These are phyloP conservation scores for Naja naja DNA, from an alignment of 2,113 vertebrate genomes.

Conservation along the genomic window DNA sequence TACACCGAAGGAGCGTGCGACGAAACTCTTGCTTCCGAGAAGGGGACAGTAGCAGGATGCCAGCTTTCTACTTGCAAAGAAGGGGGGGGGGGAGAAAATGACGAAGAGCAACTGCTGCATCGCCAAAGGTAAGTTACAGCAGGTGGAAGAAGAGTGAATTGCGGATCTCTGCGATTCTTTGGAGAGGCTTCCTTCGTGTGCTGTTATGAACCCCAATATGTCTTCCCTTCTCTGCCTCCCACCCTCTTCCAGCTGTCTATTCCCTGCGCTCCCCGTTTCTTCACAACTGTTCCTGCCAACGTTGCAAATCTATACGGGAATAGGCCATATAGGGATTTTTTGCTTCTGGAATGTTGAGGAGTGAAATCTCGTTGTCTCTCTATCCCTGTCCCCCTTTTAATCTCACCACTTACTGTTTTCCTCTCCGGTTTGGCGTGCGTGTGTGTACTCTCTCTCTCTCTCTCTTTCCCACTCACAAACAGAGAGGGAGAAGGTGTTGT, in stretches of 20 bases:
- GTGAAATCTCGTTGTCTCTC: background rate
- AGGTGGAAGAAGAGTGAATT: background rate
- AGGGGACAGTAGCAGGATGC: background rate
- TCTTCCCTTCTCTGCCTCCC: slow-evolving; percentile 1
- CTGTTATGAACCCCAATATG: slow-evolving; percentile 15
- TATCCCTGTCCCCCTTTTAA: too few relatives aligned
- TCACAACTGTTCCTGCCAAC: slow-evolving; percentile 16
- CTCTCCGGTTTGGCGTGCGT: too few relatives aligned
- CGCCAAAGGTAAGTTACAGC: background rate
- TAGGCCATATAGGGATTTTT: background rate
- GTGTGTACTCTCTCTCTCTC: too few relatives aligned
- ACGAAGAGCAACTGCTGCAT: background rate
- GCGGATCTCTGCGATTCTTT: background rate
- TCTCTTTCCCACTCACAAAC: too few relatives aligned
- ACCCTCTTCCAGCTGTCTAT: slow-evolving; percentile 16
- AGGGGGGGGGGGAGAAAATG: background rate
- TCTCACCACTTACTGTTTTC: too few relatives aligned
- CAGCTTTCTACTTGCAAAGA: slow-evolving; percentile 29
- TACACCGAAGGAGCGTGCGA: slow-evolving; percentile 5
- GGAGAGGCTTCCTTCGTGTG: background rate
- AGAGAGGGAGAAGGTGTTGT: too few relatives aligned
- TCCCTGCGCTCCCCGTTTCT: slow-evolving; percentile 10
- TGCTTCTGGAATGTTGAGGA: background rate
- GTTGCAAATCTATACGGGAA: slow-evolving; percentile 4
- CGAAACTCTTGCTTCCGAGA: slow-evolving; percentile 12